Percentiles rank a stretch among this genome's conserved stretches.
Conservation (phyloP, 1,140 invertebrate genomes). For the Heliothis virescens region DNA sequence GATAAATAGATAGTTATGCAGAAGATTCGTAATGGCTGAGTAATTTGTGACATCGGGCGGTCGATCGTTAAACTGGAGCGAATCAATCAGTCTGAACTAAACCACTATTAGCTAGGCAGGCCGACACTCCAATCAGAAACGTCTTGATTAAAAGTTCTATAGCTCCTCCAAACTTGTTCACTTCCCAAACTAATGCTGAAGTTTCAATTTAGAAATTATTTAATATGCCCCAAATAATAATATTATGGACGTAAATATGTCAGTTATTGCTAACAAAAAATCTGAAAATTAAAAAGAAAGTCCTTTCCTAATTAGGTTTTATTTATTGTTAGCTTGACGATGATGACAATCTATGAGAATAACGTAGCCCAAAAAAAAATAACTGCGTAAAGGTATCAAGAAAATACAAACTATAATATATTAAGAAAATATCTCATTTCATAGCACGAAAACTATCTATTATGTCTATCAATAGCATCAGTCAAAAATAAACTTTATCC, state of each 20-base stretch:
- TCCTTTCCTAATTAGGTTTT: no score
- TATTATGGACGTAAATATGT: no score
- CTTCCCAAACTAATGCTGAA: background rate
- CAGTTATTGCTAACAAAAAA: no score
- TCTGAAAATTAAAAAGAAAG: no score
- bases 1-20: background rate
- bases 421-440: no score
- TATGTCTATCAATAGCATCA: background rate
- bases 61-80: conserved; percentile 12
- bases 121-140: conserved; percentile 12
- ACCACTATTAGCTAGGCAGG: conserved; percentile 5
- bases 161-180: conserved; percentile 25
- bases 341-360: no score
- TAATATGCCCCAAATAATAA: no score
- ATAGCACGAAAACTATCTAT: background rate
- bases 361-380: no score
- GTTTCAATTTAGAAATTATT: no score
- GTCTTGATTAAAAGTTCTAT: conserved; percentile 30
- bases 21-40: conserved; percentile 5
- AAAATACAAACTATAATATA: no score
- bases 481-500: conserved; percentile 38
- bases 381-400: no score
- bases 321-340: no score
- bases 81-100: conserved; percentile 16
- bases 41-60: conserved; percentile 11